Conservation (phyloP, 1,140 invertebrate genomes). For the Listronotus bonariensis region DNA sequence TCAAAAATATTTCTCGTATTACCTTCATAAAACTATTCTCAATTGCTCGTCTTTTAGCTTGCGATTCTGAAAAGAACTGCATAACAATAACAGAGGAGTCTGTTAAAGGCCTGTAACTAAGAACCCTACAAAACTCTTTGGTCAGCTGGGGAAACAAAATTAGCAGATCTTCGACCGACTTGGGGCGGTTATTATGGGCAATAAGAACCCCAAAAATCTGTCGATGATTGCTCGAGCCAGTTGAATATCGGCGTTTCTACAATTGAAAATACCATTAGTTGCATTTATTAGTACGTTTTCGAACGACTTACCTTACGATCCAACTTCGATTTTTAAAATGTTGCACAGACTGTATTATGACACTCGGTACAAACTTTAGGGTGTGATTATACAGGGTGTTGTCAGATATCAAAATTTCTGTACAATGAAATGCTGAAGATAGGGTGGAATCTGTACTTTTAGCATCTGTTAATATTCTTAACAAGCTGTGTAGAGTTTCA, state of each 20-base stretch:
- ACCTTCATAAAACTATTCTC: background rate
- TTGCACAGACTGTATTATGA: constrained; percentile 33
- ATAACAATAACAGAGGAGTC: constrained; percentile 37
- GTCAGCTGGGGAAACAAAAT: constrained; percentile 33
- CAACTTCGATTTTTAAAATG: constrained; percentile 37
- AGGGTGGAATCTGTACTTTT: constrained; percentile 24
- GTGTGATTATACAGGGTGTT: constrained; percentile 37
- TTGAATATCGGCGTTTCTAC: constrained; percentile 42
- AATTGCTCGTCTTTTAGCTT: constrained; percentile 26
- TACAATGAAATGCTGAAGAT: constrained; percentile 36
- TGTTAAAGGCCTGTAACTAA: constrained; percentile 14
- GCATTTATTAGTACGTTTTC: no score
- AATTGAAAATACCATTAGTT: constrained; percentile 10
- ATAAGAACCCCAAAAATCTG: constrained; percentile 38
- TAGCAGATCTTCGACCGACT: constrained; percentile 38
- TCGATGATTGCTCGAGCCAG: constrained; percentile 41
- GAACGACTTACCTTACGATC: constrained; percentile 35
- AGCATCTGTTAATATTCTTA: constrained; percentile 31
- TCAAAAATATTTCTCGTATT: constrained; percentile 22
- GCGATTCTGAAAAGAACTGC: constrained; percentile 42
- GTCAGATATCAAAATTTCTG: constrained; percentile 41
- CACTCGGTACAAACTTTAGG: constrained; percentile 23
- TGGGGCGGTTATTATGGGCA: constrained; percentile 30
- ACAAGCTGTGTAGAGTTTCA: constrained; percentile 25
- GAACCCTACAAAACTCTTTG: constrained; percentile 27